Base-by-base conservation (phyloP, 2,113 vertebrate species). In the Balaeniceps rex region DNA sequence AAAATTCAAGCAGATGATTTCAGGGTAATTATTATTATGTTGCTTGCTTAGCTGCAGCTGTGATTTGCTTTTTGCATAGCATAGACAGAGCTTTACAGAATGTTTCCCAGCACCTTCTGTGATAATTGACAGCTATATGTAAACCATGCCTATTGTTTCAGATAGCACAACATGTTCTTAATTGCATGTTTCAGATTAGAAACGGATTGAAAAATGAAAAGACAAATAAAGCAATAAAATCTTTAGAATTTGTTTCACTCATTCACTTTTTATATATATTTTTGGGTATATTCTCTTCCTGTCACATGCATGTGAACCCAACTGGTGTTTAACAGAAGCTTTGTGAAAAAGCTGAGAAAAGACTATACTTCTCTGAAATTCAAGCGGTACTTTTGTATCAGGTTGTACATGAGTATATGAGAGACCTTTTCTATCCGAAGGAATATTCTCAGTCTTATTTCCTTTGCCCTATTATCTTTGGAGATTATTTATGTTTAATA, bases 1-100 rank as follows among this genome's bases (percentile, higher is more conserved):
- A 90, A 94, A 97, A 96, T 93, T 91, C 82, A 94, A 93, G 87
- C 87, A 93, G 87, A 90, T 90, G 42, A 94, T 94, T 96, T 85
- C 93, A 95, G 89, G 78, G 74, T 95, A 87, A 93, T 97, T 85
- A 91, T 91, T 95, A 88, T 94, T 52, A 66, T 84, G 57, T 69
- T 82, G 38, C 84, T 94, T 74, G 75, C 87, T 94, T 91, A 91
- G 81, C 84, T 94, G 78, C 93, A 97, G 94, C 87, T 97, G 91
- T 88, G 91, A 95, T 91, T 96, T 96, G 54, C 71, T 83, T 93
- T 94, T 66, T 65, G 38, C 61, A 54, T 31, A 54, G 70, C 14
- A 52, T 54, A 75, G 83, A 80, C 38, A 34, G 57, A 80, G 74
- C 69, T 91, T 83, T 79, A 80, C 58, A 88, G 84, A 90, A 82